Conservation (phyloP, 2,888 invertebrate genomes). For the Antitype chi region DNA sequence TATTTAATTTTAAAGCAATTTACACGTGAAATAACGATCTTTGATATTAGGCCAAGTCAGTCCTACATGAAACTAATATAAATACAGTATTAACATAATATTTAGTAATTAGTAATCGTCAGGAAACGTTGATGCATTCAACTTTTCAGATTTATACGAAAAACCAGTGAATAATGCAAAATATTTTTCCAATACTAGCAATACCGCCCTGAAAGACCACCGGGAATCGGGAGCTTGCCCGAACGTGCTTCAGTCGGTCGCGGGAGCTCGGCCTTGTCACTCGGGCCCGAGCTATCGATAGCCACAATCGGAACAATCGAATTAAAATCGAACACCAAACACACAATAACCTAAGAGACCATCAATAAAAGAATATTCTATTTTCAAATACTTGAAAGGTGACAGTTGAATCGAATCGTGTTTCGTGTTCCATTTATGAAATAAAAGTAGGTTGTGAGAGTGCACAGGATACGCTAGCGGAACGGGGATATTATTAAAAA, state of each 20-base stretch:
- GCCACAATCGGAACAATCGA: slow-evolving; percentile 66
- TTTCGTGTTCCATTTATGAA: slow-evolving; percentile 66
- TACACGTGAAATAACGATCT: not conserved
- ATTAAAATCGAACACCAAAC: slow-evolving; percentile 66
- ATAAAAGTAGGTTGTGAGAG: slow-evolving; percentile 75
- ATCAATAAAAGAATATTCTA: slow-evolving; percentile 48
- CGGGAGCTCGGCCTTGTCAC: slow-evolving; percentile 74
- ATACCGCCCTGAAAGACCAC: slow-evolving; percentile 76
- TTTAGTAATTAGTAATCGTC: too few relatives aligned
- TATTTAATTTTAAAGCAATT: not conserved
- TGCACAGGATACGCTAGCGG: slow-evolving; percentile 70
- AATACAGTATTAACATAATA: too few relatives aligned
- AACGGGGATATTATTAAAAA: slow-evolving; percentile 76
- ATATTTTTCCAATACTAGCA: slow-evolving; percentile 73
- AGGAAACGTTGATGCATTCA: not conserved
- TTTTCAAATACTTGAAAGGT: slow-evolving; percentile 43
- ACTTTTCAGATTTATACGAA: not conserved
- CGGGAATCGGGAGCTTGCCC: slow-evolving; percentile 76
- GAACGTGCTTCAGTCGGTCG: slow-evolving; percentile 81
- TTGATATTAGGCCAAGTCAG: not conserved
- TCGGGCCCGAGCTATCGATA: slow-evolving; percentile 61
- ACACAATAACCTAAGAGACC: slow-evolving; percentile 62
- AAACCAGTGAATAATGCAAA: slow-evolving; percentile 53
- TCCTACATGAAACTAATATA: not conserved
- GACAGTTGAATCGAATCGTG: slow-evolving; percentile 45